Base-by-base conservation (phyloP, 2,888 invertebrate species). In the Limnephilus auricula region DNA sequence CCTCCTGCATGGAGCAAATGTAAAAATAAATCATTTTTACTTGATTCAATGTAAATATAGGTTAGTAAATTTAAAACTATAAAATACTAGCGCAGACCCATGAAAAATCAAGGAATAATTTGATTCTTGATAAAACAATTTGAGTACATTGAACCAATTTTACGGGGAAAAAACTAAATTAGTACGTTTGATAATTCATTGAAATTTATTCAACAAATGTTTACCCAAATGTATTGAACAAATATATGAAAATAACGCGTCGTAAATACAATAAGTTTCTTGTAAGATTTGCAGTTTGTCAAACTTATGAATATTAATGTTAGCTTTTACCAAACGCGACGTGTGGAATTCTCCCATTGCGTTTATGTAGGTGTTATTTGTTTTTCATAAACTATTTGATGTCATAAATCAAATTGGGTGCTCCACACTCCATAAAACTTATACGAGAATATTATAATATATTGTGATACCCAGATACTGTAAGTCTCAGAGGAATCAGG, bases 341-440 rank as follows among this genome's bases (percentile, higher is more conserved):
- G 31, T 86, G 86, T 31, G 25, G 30, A 12, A 31, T 32, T 31
- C 40, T 32, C 86, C 50, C 86, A 40, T 40, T 12, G 40, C 5
- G 40, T 40, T 50, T 50, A 50, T 45, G n/a, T 30, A 12, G 1
- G 32, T 65, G n/a, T n/a, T 78, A 25, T 79, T 88, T 88, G 79
- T 79, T 88, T 88, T 88, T 88, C 78, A 34, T 79, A 82, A 65
- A 65, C 25, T 65, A 40, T 50, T 88, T 25, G 50, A 15, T 10
- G 83, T n/a, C 84, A 65, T 90, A 90, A 90, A 88, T 83, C 90
- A 90, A 88, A 83, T 83, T 83, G 87, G 79, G 13, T 34, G 65
- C 86, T 32, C 32, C 32, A n/a, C 80, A 65, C 65, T 65, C n/a
- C 34, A 32, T 82, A 32, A 12, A 82, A 10, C 82, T 2, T 15